Evolutionary conservation across 2,797 vertebrate genomes (phyloP), one percentile per base, ranked within the genome.

Genomic region (Benthosema pterotum): DNA sequence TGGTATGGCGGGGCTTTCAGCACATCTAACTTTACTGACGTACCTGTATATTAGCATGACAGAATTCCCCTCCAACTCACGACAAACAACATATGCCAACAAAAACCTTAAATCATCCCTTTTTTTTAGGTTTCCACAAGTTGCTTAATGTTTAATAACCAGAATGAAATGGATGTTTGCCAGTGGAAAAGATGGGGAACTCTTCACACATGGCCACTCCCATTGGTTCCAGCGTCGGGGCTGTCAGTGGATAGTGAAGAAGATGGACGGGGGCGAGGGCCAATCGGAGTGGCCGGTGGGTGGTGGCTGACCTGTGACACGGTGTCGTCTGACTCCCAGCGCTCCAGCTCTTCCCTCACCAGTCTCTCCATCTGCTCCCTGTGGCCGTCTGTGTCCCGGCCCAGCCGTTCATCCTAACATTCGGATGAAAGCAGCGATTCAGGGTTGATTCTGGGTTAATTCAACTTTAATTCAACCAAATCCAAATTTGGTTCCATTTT

Each of bases 311-410:
- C 90, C 64, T 97, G 97, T 1, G 97, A 96, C 4, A 90, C 91
- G 0, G 93, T 79, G 1, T 98, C 97, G 0, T 98, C 97, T 0
- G 95, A 98, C 65, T 98, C 97, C 94, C 96, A 99, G 52, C 94
- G 94, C 65, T 98, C 96, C 79, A 99, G 67, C 56, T 99, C 97
- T 78, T 99, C 97, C 22, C 94, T 91, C 47, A 98, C 96, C 0
- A 98, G 91, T 48, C 92, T 86, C 77, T 98, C 97, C 94, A 95
- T 97, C 70, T 98, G 97, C 8, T 99, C 97, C 69, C 94, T 82
- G 87, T 96, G 95, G 16, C 88, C 75, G 2, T 98, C 96, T 0
- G 82, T 92, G 79, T 97, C 95, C 16, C 93, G 92, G 8, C 96
- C 96, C 82, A 93, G 75, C 8, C 95, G 91, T 78, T 97, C 97